Evolutionary conservation across 2,888 invertebrate species (phyloP).

Genomic region (Polydesmus complanatus): DNA sequence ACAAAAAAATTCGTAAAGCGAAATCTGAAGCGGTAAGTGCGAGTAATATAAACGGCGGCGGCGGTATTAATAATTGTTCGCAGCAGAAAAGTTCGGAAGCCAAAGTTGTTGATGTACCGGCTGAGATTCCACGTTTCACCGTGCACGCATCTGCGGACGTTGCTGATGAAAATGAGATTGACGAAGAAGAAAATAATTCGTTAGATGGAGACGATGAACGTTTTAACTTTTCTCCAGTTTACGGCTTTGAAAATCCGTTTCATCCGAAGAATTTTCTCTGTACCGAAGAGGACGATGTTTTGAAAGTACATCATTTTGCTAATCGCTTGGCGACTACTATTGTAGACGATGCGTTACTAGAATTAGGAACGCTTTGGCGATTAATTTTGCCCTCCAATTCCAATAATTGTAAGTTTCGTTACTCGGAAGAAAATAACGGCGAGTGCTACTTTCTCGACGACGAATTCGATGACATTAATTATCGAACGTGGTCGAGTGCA

Average conservation of each 20-base stretch:
- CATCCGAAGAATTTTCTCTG: not conserved
- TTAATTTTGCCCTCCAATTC: not conserved
- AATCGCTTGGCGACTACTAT: not conserved
- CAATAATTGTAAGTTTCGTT: not conserved
- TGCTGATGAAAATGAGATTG: not conserved
- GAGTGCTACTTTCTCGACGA: not conserved
- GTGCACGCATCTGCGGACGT: not conserved
- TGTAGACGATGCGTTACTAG: not conserved
- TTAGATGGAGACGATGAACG: not conserved
- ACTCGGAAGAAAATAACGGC: not conserved
- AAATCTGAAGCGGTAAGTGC: not conserved
- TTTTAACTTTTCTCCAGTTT: not conserved
- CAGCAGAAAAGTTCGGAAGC: not conserved
- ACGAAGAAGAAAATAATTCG: not conserved
- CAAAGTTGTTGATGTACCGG: not conserved
- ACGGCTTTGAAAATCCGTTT: conserved; percentile 4
- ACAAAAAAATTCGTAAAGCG: not conserved
- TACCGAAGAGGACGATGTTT: no score
- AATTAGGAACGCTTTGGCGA: not conserved
- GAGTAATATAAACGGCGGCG: not conserved
- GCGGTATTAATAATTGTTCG: not conserved
- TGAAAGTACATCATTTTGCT: not conserved
- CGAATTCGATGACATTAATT: not conserved
- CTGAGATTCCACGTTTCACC: not conserved
- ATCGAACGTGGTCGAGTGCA: not conserved